Base-by-base conservation (phyloP, 2,797 vertebrate species). In the Enteromius treurensis region DNA sequence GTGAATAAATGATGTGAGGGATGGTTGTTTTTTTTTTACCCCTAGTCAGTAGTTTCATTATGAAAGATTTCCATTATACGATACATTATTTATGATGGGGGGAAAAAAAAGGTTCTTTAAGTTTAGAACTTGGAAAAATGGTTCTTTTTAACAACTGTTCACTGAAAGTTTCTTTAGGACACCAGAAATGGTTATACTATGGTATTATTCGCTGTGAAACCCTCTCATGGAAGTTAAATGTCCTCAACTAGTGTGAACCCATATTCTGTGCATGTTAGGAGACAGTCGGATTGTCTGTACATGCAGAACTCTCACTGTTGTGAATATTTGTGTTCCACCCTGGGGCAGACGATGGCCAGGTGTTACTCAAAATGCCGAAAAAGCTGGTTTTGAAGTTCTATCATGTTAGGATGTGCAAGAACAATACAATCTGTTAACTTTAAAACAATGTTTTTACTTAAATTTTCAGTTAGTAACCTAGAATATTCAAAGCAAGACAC, bases 241-340 rank as follows among this genome's bases (percentile, higher is more conserved):
- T 82, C 26, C 23, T 23, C 23, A 15, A 26, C 10, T 32, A 9
- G 15, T 55, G 37, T 58, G 17, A 70, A 19, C 37, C 9, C 32
- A 68, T 81, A 23, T 19, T 21, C 45, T 17, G 26, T 42, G 37
- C 5, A 49, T 69, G 29, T 47, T 19, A 45, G 45, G 26, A 68
- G 51, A 71, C 32, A 42, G n/a, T 45, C 4, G 34, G 21, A 7
- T 76, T 69, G 75, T 65, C 58, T 42, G 45, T 73, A 77, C 71
- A 71, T 34, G 78, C 40, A 51, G 7, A 80, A 32, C 21, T 85
- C 67, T 65, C 29, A 55, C 21, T 80, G 68, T 53, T 71, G 53
- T 64, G 75, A 82, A 84, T 87, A 51, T 79, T 55, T 71, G 45
- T 42, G n/a, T 64, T 74, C 34, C 40, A 51, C 78, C 65, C 60